A percentile compares a stretch with the other conserved stretches of the same genome.
Conservation (phyloP, 2,888 invertebrate genomes). For the Eilema caniola region DNA sequence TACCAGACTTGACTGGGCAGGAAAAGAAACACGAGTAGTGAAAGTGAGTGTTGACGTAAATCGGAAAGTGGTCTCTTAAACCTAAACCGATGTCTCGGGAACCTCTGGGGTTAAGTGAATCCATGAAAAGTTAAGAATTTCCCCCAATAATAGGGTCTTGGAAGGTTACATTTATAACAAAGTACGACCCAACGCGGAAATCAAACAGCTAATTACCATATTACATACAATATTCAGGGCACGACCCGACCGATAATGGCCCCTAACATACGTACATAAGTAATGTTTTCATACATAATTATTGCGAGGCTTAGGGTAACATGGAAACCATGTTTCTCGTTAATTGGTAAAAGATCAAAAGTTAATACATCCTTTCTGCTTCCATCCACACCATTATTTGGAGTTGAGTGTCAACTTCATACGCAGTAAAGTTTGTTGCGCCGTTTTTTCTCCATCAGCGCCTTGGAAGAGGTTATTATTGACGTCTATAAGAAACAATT, state of each 20-base stretch:
- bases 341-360: neutral
- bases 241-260: slow-evolving; percentile 38
- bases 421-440: no score
- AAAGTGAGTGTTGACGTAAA: no score
- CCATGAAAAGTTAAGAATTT: neutral
- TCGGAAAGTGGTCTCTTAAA: no score
- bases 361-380: neutral
- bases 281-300: slow-evolving; percentile 14
- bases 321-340: neutral
- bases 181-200: slow-evolving; percentile 14
- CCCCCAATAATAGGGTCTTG: neutral
- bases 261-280: slow-evolving; percentile 36
- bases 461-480: no score
- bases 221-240: slow-evolving; percentile 41
- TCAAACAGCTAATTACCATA: slow-evolving; percentile 46
- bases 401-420: no score
- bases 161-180: neutral
- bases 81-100: no score
- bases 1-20: no score
- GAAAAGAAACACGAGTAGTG: no score
- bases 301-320: neutral
- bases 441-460: no score
- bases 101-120: neutral
- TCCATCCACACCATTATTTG: no score
- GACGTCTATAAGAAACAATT: no score